Percentiles rank a stretch among this genome's conserved stretches.
Conservation (phyloP, 2,113 vertebrate genomes). For the Centrocercus urophasianus region DNA sequence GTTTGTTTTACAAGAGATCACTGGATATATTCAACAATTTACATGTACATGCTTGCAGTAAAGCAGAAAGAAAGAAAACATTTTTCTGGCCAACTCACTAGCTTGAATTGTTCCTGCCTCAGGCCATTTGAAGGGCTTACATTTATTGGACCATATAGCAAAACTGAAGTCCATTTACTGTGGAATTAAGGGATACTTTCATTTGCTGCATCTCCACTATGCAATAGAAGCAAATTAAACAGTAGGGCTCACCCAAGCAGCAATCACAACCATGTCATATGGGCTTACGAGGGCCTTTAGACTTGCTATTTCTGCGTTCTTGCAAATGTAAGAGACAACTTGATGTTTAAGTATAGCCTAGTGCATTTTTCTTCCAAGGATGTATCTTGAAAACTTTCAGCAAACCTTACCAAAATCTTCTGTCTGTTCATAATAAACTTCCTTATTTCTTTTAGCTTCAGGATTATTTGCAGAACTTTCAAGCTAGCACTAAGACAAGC, state of each 20-base stretch:
- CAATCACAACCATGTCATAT: neutral
- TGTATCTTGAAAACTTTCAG: neutral
- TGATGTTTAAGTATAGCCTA: neutral
- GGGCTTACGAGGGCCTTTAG: accelerated
- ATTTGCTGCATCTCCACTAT: neutral
- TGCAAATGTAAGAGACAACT: neutral
- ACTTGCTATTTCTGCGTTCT: neutral
- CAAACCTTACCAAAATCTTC: neutral
- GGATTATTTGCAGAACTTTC: neutral
- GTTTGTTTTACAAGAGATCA: neutral
- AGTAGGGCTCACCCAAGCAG: neutral
- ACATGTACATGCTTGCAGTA: neutral
- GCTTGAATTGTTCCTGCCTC: neutral
- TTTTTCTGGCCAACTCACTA: neutral
- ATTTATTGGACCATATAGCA: neutral
- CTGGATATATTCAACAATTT: neutral
- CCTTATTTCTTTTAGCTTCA: neutral
- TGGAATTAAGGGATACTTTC: neutral
- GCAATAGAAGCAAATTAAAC: neutral
- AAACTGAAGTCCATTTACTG: neutral
- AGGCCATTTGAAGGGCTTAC: neutral
- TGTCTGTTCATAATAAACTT: neutral
- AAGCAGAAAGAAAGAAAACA: neutral
- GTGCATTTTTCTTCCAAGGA: neutral
- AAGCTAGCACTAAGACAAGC: neutral